These are phyloP conservation scores for Plagodis pulveraria DNA, from an alignment of 2,888 invertebrate genomes.

Conservation along the genomic window DNA sequence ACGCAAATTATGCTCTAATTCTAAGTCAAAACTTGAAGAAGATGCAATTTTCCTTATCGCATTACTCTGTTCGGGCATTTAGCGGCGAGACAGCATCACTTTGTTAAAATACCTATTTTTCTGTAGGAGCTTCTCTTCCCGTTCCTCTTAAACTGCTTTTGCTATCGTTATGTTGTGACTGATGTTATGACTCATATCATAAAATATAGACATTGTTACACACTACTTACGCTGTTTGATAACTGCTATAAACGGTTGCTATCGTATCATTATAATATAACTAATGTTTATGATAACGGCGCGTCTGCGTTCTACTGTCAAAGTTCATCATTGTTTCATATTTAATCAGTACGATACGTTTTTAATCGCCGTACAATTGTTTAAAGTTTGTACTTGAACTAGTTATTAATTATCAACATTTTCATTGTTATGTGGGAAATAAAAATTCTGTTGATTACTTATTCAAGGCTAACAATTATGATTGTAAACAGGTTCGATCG, in stretches of 20 bases:
- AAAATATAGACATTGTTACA: conserved; percentile 3
- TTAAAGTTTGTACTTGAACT: background rate
- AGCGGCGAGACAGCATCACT: too few species aligned
- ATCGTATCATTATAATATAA: conserved; percentile 2
- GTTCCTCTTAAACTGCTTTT: too few species aligned
- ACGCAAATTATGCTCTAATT: too few species aligned
- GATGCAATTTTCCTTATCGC: too few species aligned
- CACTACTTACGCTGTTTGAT: conserved; percentile 14
- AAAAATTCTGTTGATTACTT: too few species aligned
- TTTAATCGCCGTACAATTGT: conserved; percentile 3
- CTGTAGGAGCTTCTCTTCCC: too few species aligned
- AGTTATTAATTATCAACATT: background rate
- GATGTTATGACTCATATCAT: too few species aligned
- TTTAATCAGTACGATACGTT: background rate
- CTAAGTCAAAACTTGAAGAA: too few species aligned
- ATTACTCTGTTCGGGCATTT: too few species aligned
- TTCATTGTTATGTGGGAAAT: conserved; percentile 2
- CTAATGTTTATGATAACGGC: conserved; percentile 4
- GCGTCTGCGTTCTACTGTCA: conserved; percentile 2
- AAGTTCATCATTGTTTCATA: conserved; percentile 18
- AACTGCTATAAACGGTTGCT: conserved; percentile 2
- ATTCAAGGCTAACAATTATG: too few species aligned
- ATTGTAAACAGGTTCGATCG: too few species aligned
- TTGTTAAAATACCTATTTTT: too few species aligned
- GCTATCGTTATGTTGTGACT: background rate